phyloP scores from a whole-genome alignment of 2,113 vertebrate species.

The Burhinus oedicnemus region DNA sequence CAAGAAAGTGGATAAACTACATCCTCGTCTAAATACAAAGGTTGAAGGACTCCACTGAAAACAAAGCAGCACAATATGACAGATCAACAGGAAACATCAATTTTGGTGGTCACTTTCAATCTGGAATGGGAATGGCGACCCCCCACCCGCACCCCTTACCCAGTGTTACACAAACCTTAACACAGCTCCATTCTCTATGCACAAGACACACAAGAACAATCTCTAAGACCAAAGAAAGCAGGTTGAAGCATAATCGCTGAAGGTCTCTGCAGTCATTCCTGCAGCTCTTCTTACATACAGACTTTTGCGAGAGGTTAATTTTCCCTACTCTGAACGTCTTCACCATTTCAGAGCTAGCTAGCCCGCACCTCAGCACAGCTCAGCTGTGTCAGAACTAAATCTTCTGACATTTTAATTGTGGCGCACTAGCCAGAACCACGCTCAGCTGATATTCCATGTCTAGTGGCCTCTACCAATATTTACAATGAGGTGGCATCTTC shows the following conservation, averaged over 20 bases:
- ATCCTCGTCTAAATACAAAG: constrained; percentile 2
- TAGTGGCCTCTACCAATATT: neutral
- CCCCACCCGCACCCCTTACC: neutral
- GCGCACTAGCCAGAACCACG: neutral
- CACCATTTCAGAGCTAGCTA: neutral
- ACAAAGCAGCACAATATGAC: constrained; percentile 23
- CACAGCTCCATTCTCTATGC: constrained; percentile 35
- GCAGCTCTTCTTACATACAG: neutral
- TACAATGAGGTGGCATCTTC: constrained; percentile 16
- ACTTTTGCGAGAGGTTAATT: neutral
- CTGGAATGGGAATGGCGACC: neutral
- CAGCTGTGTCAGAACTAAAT: neutral
- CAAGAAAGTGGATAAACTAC: constrained; percentile 2
- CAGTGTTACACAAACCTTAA: neutral
- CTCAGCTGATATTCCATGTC: neutral
- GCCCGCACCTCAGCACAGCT: neutral
- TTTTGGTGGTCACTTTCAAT: neutral
- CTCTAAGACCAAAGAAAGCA: constrained; percentile 13
- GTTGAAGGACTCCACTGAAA: neutral
- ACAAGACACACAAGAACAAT: constrained; percentile 55
- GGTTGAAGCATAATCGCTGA: neutral
- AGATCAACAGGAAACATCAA: neutral
- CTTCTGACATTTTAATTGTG: neutral
- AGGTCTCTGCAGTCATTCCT: neutral
- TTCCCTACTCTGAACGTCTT: neutral